Evolutionary conservation across 2,888 invertebrate species (phyloP).

Genomic region (Seladonia tumulorum): DNA sequence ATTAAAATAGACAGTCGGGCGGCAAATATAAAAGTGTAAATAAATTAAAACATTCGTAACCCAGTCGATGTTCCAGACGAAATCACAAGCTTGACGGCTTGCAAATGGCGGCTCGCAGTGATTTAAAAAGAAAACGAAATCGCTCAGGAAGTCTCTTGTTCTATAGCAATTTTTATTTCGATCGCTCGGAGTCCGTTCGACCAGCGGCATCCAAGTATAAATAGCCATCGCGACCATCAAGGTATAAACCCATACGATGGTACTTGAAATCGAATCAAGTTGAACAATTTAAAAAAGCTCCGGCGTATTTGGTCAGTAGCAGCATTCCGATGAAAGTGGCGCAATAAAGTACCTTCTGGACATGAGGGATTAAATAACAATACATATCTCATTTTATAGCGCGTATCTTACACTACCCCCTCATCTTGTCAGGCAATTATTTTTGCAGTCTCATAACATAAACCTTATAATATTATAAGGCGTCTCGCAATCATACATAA

Average conservation of each 20-base stretch:
- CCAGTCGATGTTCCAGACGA: too few species aligned
- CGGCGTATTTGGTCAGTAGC: not conserved
- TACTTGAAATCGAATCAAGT: not conserved
- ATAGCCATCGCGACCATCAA: not conserved
- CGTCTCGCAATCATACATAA: not conserved
- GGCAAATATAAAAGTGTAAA: too few species aligned
- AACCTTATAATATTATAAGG: not conserved
- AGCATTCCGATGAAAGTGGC: conserved; percentile 2
- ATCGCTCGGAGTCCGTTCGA: not conserved
- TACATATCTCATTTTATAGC: not conserved
- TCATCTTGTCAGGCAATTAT: conserved; percentile 5
- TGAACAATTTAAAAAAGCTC: not conserved
- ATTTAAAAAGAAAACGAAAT: not conserved
- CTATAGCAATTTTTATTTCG: not conserved
- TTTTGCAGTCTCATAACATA: not conserved
- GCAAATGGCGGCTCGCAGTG: too few species aligned
- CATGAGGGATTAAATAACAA: not conserved
- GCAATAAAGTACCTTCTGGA: not conserved
- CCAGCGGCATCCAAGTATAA: not conserved
- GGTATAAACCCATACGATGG: not conserved
- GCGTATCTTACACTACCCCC: not conserved
- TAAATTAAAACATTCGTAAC: too few species aligned
- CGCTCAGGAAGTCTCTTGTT: not conserved
- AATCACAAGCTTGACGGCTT: too few species aligned
- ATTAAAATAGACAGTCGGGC: too few species aligned